Conservation (phyloP, 1,140 invertebrate genomes). For the Neodiprion fabricii region DNA sequence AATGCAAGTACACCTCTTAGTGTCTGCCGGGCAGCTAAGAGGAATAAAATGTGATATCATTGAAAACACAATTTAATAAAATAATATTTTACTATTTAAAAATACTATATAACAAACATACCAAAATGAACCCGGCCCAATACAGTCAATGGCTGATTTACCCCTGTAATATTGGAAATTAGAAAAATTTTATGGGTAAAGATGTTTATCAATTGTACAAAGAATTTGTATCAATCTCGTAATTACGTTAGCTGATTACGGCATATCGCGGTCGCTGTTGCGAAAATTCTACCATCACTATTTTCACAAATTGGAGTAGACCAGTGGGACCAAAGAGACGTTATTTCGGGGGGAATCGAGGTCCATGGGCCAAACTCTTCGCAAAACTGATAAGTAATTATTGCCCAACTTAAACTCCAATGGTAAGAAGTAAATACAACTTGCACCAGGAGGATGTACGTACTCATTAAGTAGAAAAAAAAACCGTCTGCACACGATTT, state of each 20-base stretch:
- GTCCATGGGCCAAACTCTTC: conserved; percentile 30
- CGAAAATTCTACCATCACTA: conserved; percentile 24
- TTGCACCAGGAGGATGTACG: too few relatives aligned
- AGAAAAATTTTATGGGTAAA: neutral
- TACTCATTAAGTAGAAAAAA: too few relatives aligned
- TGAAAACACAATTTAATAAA: neutral
- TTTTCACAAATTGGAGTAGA: conserved; percentile 28
- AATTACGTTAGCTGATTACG: conserved; percentile 36
- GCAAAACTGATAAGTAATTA: conserved; percentile 27
- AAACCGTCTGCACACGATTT: too few relatives aligned
- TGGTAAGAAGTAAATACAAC: too few relatives aligned
- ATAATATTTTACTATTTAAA: too few relatives aligned
- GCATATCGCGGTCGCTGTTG: conserved; percentile 24
- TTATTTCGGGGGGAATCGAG: conserved; percentile 22
- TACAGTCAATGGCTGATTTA: conserved; percentile 24
- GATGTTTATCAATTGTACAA: neutral
- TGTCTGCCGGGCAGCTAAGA: conserved; percentile 25
- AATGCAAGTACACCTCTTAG: conserved; percentile 28
- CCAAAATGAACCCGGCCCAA: conserved; percentile 29
- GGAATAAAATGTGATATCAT: conserved; percentile 12
- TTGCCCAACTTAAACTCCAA: too few relatives aligned
- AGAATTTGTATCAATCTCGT: neutral
- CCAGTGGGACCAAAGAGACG: conserved; percentile 29
- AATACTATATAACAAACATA: conserved; percentile 3
- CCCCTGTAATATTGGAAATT: conserved; percentile 10